phyloP scores from a whole-genome alignment of 2,113 vertebrate species.

The Calyptommatus sinebrachiatus region DNA sequence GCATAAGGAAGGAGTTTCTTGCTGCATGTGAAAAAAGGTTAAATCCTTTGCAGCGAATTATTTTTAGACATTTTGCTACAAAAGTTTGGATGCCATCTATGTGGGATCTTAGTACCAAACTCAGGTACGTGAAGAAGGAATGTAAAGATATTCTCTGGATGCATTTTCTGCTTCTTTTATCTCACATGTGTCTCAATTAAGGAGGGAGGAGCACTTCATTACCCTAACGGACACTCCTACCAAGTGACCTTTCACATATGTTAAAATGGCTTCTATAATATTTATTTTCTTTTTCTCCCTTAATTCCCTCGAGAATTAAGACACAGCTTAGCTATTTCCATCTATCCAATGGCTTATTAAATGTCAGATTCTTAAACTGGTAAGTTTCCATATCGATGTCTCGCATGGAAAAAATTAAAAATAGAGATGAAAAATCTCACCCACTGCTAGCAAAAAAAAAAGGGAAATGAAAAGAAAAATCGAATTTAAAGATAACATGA shows the following conservation, averaged over 20 bases:
- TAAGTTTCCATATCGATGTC: not conserved
- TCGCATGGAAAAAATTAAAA: constrained; percentile 10
- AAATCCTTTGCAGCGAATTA: too few relatives aligned
- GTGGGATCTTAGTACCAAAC: too few relatives aligned
- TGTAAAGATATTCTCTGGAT: too few relatives aligned
- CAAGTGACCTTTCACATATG: not conserved
- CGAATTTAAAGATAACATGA: constrained; percentile 10
- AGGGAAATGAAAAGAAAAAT: not conserved
- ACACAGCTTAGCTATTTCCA: not conserved
- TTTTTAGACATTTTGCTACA: too few relatives aligned
- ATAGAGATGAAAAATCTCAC: constrained; percentile 13
- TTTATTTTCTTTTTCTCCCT: not conserved
- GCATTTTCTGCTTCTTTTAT: too few relatives aligned
- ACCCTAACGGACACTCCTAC: too few relatives aligned
- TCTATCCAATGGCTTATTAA: not conserved
- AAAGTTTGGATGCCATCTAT: too few relatives aligned
- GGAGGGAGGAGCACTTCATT: too few relatives aligned
- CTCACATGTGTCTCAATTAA: too few relatives aligned
- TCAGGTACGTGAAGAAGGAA: too few relatives aligned
- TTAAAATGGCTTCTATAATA: not conserved
- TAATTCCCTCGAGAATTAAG: not conserved
- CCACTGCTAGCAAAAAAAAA: not conserved
- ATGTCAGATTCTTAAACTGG: not conserved
- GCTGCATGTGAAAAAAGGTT: too few relatives aligned
- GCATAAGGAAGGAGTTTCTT: too few relatives aligned